Conservation (phyloP, 2,888 invertebrate species). For the Neoitamus cyanurus region DNA sequence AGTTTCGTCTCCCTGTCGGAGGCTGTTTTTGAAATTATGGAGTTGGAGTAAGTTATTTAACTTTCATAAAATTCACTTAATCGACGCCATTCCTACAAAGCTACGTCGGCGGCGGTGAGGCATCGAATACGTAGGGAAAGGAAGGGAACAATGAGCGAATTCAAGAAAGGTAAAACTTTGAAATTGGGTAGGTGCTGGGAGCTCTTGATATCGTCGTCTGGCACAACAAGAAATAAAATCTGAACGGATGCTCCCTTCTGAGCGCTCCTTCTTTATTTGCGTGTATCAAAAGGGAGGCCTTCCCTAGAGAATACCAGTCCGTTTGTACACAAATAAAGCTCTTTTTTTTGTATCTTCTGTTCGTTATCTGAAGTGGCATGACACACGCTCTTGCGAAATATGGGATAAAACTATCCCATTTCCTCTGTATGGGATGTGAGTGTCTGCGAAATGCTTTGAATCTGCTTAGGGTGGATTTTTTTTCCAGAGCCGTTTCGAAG, state of each 20-base stretch:
- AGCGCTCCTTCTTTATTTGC: constrained; percentile 8
- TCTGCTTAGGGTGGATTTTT: neutral
- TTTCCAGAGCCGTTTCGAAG: neutral
- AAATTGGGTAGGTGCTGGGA: neutral
- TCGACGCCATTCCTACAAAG: neutral
- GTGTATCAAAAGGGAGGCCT: constrained; percentile 18
- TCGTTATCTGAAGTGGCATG: constrained; percentile 13
- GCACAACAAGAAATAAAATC: neutral
- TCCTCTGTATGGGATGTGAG: neutral
- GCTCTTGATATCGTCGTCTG: neutral
- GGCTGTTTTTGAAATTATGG: neutral
- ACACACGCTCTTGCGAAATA: neutral
- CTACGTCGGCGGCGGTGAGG: neutral
- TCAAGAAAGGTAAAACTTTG: neutral
- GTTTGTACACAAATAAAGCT: constrained; percentile 19
- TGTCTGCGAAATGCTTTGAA: neutral
- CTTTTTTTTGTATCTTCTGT: constrained; percentile 1
- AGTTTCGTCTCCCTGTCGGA: neutral
- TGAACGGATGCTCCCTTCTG: constrained; percentile 24
- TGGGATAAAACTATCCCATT: neutral
- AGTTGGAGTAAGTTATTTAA: neutral
- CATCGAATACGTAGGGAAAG: neutral
- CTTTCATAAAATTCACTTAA: neutral
- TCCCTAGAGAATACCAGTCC: neutral
- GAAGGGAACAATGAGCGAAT: neutral